These are phyloP conservation scores for Sarcoramphus papa DNA, from an alignment of 2,797 vertebrate genomes.

Conservation along the genomic window DNA sequence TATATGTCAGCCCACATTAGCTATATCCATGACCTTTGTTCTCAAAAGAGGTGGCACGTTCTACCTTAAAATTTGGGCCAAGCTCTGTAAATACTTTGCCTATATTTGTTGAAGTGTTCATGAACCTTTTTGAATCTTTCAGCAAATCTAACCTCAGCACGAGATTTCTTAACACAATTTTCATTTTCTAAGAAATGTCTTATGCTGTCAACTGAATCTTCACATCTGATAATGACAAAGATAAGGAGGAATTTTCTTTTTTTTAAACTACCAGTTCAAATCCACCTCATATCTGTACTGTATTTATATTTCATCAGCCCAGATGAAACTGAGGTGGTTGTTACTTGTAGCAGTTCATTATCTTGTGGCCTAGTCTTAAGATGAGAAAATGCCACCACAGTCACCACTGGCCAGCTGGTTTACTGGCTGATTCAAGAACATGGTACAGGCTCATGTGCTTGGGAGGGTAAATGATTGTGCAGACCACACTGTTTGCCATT, in stretches of 20 bases:
- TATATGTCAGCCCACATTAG: neutral
- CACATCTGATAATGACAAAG: neutral
- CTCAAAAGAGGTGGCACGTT: neutral
- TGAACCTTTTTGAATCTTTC: neutral
- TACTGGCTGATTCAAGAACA: neutral
- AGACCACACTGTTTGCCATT: accelerated
- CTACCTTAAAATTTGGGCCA: neutral
- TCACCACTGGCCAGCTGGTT: neutral
- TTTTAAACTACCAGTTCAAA: neutral
- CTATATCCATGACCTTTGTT: neutral
- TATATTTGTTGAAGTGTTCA: neutral
- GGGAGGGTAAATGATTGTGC: accelerated
- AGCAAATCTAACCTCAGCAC: neutral
- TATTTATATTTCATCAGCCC: neutral
- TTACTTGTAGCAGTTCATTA: neutral
- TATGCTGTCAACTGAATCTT: neutral
- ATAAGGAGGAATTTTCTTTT: neutral
- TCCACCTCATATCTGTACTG: neutral
- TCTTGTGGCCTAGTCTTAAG: neutral
- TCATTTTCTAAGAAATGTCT: neutral
- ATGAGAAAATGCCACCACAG: neutral
- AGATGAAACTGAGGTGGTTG: neutral
- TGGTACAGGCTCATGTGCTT: neutral
- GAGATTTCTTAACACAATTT: neutral
- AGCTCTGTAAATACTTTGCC: neutral